phyloP scores from a whole-genome alignment of 2,888 invertebrate genomes.

The Diploptera punctata region DNA sequence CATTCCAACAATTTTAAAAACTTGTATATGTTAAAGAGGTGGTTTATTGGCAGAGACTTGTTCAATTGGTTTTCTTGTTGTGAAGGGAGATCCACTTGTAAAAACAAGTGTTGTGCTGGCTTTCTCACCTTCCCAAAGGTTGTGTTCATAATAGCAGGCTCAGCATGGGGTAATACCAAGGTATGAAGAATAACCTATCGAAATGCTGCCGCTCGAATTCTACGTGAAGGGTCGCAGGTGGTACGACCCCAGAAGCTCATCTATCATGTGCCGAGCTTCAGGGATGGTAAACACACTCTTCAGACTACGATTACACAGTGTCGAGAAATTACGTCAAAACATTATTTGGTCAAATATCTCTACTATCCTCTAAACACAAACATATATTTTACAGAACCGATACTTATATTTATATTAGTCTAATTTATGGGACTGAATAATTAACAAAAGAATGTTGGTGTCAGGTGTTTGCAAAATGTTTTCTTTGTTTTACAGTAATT shows the following conservation, averaged over 20 bases:
- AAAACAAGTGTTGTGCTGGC: neutral
- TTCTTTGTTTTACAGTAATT: too few relatives aligned
- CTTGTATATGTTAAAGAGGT: neutral
- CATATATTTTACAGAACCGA: too few relatives aligned
- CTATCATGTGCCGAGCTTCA: neutral
- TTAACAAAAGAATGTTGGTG: too few relatives aligned
- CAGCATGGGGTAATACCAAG: neutral
- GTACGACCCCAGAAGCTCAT: constrained; percentile 1
- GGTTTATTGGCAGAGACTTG: constrained; percentile 6
- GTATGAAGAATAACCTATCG: neutral
- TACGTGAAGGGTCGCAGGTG: constrained; percentile 11
- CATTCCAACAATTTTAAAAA: neutral
- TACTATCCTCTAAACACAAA: too few relatives aligned
- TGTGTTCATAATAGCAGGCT: constrained; percentile 4
- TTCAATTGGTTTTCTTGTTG: neutral
- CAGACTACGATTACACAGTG: too few relatives aligned
- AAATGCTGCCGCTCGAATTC: neutral
- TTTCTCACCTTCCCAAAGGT: neutral
- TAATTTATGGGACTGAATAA: too few relatives aligned
- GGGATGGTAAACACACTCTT: constrained; percentile 2
- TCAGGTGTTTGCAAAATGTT: too few relatives aligned
- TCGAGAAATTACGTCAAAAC: too few relatives aligned
- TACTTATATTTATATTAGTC: too few relatives aligned
- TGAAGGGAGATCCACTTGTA: too few relatives aligned
- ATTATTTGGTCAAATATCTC: too few relatives aligned